A percentile compares a stretch with the other conserved stretches of the same genome.
These are phyloP conservation scores for Scaptodrosophila lebanonensis DNA, from an alignment of 1,140 invertebrate species.

Conservation along the genomic window DNA sequence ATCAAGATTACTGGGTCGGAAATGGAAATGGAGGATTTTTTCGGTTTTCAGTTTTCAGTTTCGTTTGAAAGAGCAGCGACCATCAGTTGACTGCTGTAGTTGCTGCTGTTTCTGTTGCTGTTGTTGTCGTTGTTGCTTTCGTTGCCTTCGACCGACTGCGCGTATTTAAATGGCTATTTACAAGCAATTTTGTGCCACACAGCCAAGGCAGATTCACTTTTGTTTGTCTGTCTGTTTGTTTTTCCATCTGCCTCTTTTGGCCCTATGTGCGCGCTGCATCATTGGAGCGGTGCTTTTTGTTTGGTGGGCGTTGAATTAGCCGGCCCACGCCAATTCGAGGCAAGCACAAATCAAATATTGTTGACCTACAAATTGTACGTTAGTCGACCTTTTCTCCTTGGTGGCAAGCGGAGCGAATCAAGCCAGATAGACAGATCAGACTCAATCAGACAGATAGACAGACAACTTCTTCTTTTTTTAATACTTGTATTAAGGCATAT, in stretches of 20 bases:
- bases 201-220: constrained; percentile 69
- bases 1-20: constrained; percentile 77
- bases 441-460: too few relatives aligned
- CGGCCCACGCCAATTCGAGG: constrained; percentile 52
- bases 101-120: too few relatives aligned
- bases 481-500: constrained; percentile 44
- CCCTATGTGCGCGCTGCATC: constrained; percentile 4
- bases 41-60: constrained; percentile 42
- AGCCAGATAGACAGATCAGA: too few relatives aligned
- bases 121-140: too few relatives aligned
- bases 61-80: constrained; percentile 58
- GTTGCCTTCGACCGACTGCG: constrained; percentile 14
- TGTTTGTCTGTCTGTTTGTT: constrained; percentile 53
- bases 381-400: constrained; percentile 66
- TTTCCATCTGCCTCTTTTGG: constrained; percentile 4
- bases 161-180: constrained; percentile 51
- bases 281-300: constrained; percentile 15
- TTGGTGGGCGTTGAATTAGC: constrained; percentile 68
- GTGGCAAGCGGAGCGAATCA: too few relatives aligned
- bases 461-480: too few relatives aligned
- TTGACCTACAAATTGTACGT: constrained; percentile 74
- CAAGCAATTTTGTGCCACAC: constrained; percentile 66
- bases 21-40: constrained; percentile 65
- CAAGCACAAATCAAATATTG: constrained; percentile 72
- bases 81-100: constrained; percentile 1